Base-by-base conservation (phyloP, 2,113 vertebrate genomes). In the Myocastor coypus region DNA sequence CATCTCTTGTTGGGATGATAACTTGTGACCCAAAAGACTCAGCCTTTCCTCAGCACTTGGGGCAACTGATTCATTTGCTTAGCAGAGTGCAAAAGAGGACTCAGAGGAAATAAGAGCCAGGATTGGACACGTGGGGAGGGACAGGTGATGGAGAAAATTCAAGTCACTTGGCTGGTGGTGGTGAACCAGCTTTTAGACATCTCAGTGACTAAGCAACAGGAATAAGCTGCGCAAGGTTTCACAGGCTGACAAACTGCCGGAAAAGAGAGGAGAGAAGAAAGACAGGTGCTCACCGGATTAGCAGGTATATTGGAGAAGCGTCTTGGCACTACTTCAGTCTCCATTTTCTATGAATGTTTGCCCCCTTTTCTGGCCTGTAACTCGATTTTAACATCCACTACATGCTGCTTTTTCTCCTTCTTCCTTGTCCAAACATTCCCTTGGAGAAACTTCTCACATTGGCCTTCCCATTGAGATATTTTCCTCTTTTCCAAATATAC, bases 381-480 rank as follows among this genome's bases (percentile, higher is more conserved):
- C 14, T 73, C 3, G 34, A 59, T 46, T 87, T 91, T 75, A 84
- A n/a, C 59, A 42, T 82, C 37, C 64, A 69, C 5, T 12, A 7
- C 68, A 93, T 89, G 87, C 37, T 94, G 30, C 30, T 57, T 81
- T 61, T 26, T 77, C 24, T 84, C 22, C 14, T 89, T 34, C 22
- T 84, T 16, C 10, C n/a, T 63, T 80, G 75, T 22, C 19, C 75
- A 73, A 91, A 95, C 34, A 10, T 80, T 24, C 32, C 94, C 42
- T 93, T 83, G 34, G 12, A 75, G 81, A 87, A 93, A 94, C n/a
- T 4, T 89, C n/a, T 88, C 80, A 85, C n/a, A 89, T 4, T 91
- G 92, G 42, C 46, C 42, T 71, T 42, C 57, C 32, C 86, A 42
- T n/a, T 77, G 64, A 84, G 87, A 78, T 84, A 88, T 87, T 92